Evolutionary conservation across 2,797 vertebrate species (phyloP).

Genomic region (Botia almorhae): DNA sequence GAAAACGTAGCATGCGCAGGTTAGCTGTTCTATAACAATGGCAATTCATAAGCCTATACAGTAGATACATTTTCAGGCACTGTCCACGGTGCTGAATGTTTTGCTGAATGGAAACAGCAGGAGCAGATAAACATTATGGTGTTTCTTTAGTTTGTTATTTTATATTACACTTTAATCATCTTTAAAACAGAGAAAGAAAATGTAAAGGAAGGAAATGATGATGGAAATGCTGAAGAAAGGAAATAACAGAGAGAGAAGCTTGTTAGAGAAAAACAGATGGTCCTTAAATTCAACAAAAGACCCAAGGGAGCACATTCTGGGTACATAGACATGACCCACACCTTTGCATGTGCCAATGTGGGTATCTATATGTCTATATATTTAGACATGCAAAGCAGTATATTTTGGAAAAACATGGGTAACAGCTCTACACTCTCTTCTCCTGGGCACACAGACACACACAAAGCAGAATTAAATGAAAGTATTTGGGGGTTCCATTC

Average conservation of each 20-base stretch:
- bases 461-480: constrained; percentile 68
- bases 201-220: too few relatives aligned
- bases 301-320: constrained; percentile 71
- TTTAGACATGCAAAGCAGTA: constrained; percentile 52
- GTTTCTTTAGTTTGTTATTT: too few relatives aligned
- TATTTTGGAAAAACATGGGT: constrained; percentile 72
- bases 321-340: constrained; percentile 67
- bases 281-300: constrained; percentile 73
- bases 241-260: constrained; percentile 65
- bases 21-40: background rate
- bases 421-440: constrained; percentile 60
- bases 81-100: constrained; percentile 37
- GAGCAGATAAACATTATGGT: too few relatives aligned
- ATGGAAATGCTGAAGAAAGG: background rate
- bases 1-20: background rate
- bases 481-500: constrained; percentile 83
- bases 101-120: background rate
- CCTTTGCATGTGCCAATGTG: constrained; percentile 64
- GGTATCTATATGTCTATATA: constrained; percentile 23
- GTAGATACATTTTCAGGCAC: background rate
- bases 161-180: too few relatives aligned
- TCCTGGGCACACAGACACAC: constrained; percentile 59
- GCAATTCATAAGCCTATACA: background rate
- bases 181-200: too few relatives aligned
- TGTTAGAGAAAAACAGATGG: constrained; percentile 83